Evolutionary conservation across 2,888 invertebrate species (phyloP).

Genomic region (Melitaea athalia): DNA sequence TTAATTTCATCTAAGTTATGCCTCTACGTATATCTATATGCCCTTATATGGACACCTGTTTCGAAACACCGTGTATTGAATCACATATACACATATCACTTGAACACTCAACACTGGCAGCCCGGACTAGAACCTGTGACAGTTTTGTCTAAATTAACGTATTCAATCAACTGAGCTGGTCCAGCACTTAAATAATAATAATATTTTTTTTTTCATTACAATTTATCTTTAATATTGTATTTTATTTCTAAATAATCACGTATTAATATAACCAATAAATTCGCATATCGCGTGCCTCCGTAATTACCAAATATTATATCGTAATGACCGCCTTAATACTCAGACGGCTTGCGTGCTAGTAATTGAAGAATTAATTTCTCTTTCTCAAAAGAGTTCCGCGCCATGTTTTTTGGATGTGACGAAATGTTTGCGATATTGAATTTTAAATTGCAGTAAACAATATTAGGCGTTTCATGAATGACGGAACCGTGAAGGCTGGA

Average conservation of each 20-base stretch:
- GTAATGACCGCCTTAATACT: constrained; percentile 55
- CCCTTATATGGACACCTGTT: too few relatives aligned
- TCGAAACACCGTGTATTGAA: too few relatives aligned
- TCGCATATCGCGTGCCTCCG: constrained; percentile 44
- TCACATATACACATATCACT: too few relatives aligned
- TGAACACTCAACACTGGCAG: too few relatives aligned
- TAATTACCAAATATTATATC: constrained; percentile 48
- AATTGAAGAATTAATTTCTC: constrained; percentile 56
- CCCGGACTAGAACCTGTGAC: too few relatives aligned
- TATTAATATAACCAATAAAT: constrained; percentile 34
- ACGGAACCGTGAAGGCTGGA: constrained; percentile 5
- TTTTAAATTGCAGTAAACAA: constrained; percentile 19
- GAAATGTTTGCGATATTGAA: constrained; percentile 33
- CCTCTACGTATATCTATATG: too few relatives aligned
- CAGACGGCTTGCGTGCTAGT: constrained; percentile 55
- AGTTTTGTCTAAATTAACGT: too few relatives aligned
- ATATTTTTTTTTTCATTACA: background rate
- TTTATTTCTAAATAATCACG: constrained; percentile 10
- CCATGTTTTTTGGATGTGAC: constrained; percentile 40
- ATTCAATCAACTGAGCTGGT: too few relatives aligned
- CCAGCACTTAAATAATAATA: too few relatives aligned
- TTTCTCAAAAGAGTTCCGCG: constrained; percentile 50
- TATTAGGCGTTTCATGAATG: constrained; percentile 18
- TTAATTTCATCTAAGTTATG: too few relatives aligned
- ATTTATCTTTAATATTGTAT: background rate